Evolutionary conservation across 2,888 invertebrate species (phyloP).

Genomic region (Chironomus tentans): DNA sequence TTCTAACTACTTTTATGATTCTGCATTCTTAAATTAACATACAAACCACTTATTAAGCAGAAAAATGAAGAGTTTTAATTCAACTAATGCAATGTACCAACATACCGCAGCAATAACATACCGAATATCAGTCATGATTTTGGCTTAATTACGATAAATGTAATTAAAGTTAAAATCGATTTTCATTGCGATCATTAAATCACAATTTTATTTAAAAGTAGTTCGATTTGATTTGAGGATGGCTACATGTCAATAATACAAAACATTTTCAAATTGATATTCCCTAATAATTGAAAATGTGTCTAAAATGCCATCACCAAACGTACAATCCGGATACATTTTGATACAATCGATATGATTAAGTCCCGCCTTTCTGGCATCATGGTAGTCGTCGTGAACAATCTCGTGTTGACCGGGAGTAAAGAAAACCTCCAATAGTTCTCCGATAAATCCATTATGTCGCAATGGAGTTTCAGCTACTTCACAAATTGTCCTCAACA

Average conservation of each 20-base stretch:
- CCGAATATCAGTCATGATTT: too few relatives aligned
- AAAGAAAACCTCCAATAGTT: conserved; percentile 35
- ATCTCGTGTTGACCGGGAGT: conserved; percentile 42
- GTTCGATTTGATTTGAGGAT: too few relatives aligned
- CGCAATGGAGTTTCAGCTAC: conserved; percentile 36
- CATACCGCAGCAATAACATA: too few relatives aligned
- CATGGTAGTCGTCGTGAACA: conserved; percentile 47
- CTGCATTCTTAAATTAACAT: too few relatives aligned
- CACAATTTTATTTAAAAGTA: too few relatives aligned
- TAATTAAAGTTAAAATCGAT: too few relatives aligned
- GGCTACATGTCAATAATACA: background rate
- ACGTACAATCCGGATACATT: conserved; percentile 53
- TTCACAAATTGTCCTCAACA: conserved; percentile 38
- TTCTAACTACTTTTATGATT: too few relatives aligned
- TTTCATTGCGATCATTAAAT: too few relatives aligned
- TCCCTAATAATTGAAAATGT: conserved; percentile 39
- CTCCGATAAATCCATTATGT: conserved; percentile 34
- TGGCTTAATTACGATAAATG: too few relatives aligned
- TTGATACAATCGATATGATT: conserved; percentile 54
- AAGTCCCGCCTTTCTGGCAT: conserved; percentile 54
- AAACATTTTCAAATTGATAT: background rate
- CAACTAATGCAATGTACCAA: too few relatives aligned
- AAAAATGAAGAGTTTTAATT: too few relatives aligned
- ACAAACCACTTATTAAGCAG: too few relatives aligned
- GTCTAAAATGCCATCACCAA: conserved; percentile 54